These are phyloP conservation scores for Galagoides demidoff DNA, from an alignment of 2,797 vertebrate species.

Conservation along the genomic window DNA sequence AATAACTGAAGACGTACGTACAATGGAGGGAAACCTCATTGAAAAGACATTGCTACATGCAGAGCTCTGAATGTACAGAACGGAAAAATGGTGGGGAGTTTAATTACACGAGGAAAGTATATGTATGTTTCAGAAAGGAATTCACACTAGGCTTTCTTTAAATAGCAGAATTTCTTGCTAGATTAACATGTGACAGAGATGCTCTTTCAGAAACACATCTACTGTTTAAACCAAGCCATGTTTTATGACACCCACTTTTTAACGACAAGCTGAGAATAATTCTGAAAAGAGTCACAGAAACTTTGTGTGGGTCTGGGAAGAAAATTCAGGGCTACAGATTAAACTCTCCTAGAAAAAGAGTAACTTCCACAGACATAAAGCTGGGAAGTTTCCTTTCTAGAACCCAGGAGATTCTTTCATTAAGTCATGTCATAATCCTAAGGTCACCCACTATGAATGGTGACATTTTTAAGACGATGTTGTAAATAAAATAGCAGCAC, in stretches of 20 bases:
- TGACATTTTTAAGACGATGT: not conserved
- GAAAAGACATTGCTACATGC: not conserved
- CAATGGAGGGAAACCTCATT: not conserved
- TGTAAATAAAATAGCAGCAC: conserved; percentile 12
- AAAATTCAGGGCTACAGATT: not conserved
- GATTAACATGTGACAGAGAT: not conserved
- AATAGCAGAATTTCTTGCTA: not conserved
- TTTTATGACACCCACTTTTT: conserved; percentile 24
- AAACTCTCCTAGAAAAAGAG: conserved; percentile 2
- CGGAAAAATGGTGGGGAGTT: not conserved
- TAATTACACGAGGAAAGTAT: conserved; percentile 48
- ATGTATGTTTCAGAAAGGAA: conserved; percentile 16
- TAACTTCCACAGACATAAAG: not conserved
- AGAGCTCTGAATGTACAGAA: conserved; percentile 31
- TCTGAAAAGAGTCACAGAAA: conserved; percentile 53
- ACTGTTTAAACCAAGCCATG: conserved; percentile 25
- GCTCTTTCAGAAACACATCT: not conserved
- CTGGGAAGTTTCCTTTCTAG: not conserved
- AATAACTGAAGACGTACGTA: not conserved
- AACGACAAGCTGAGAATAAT: conserved; percentile 16
- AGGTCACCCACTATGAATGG: not conserved
- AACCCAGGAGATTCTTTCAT: not conserved
- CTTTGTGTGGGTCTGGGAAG: not conserved
- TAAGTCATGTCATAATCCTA: not conserved
- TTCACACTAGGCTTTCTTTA: conserved; percentile 34